Evolutionary conservation across 1,140 invertebrate genomes (phyloP).

Genomic region (Ephestia elutella): DNA sequence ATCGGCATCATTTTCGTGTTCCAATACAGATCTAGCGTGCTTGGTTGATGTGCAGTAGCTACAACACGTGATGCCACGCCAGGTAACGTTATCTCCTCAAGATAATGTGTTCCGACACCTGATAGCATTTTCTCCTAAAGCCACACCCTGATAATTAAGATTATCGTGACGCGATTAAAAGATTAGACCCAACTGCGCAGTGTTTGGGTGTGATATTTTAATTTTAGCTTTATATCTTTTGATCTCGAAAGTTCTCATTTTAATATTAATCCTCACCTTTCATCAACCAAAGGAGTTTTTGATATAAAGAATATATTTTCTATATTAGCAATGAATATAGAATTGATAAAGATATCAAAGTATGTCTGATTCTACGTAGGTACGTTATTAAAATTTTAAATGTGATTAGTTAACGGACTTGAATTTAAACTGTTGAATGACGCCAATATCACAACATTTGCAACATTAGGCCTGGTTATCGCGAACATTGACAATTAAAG

Average conservation of each 20-base stretch:
- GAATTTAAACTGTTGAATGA: slow-evolving; percentile 14
- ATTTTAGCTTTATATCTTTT: background rate
- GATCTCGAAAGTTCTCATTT: background rate
- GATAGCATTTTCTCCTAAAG: slow-evolving; percentile 24
- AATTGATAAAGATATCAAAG: too few species aligned
- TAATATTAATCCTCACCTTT: background rate
- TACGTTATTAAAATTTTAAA: background rate
- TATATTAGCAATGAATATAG: too few species aligned
- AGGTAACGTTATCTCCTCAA: slow-evolving; percentile 20
- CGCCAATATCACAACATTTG: slow-evolving; percentile 12
- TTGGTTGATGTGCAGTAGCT: slow-evolving; percentile 4
- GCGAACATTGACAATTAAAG: slow-evolving; percentile 19
- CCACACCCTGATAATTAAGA: slow-evolving; percentile 54
- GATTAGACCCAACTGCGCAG: slow-evolving; percentile 35
- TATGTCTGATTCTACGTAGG: too few species aligned
- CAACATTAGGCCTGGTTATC: slow-evolving; percentile 16
- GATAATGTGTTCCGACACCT: slow-evolving; percentile 20
- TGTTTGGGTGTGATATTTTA: slow-evolving; percentile 18
- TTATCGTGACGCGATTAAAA: slow-evolving; percentile 35
- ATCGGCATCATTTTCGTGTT: background rate
- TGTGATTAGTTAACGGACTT: background rate
- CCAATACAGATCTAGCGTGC: background rate
- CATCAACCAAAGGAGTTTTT: too few species aligned
- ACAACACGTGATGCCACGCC: background rate
- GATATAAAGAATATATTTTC: too few species aligned